These are phyloP conservation scores for Alcis repandata DNA, from an alignment of 2,888 invertebrate species.

Conservation along the genomic window DNA sequence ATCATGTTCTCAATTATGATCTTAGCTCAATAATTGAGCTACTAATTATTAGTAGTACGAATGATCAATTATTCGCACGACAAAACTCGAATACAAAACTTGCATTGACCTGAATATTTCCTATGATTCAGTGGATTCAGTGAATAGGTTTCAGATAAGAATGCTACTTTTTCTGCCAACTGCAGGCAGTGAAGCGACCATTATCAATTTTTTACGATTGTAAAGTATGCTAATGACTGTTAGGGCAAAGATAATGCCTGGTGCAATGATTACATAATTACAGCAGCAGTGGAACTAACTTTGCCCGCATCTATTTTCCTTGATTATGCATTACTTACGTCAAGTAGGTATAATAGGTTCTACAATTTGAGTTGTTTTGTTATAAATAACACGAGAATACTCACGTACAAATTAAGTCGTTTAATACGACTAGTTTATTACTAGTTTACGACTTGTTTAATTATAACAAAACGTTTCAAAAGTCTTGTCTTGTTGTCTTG, in stretches of 20 bases:
- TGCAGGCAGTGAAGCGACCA: slow-evolving; percentile 14
- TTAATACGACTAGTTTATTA: too few species aligned
- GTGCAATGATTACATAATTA: slow-evolving; percentile 27
- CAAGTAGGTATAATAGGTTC: neutral
- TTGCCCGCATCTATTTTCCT: slow-evolving; percentile 29
- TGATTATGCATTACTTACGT: slow-evolving; percentile 6
- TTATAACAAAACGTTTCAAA: too few species aligned
- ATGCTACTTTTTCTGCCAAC: slow-evolving; percentile 9
- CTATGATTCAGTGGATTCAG: slow-evolving; percentile 29
- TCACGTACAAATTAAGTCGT: too few species aligned
- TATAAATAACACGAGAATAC: too few species aligned
- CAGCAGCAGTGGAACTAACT: slow-evolving; percentile 1
- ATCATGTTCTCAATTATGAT: slow-evolving; percentile 4
- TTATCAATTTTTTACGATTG: slow-evolving; percentile 33
- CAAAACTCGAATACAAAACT: slow-evolving; percentile 33
- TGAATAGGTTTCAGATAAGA: slow-evolving; percentile 28
- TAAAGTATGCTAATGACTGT: slow-evolving; percentile 27
- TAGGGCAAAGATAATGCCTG: slow-evolving; percentile 26
- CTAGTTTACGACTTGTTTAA: too few species aligned
- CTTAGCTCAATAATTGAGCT: slow-evolving; percentile 10
- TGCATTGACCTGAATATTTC: slow-evolving; percentile 51
- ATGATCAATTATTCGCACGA: slow-evolving; percentile 55
- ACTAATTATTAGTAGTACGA: slow-evolving; percentile 31
- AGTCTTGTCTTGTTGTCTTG: too few species aligned
- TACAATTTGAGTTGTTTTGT: too few species aligned